A percentile compares a stretch with the other conserved stretches of the same genome.
phyloP scores from a whole-genome alignment of 2,797 vertebrate genomes.

The Artibeus lituratus region DNA sequence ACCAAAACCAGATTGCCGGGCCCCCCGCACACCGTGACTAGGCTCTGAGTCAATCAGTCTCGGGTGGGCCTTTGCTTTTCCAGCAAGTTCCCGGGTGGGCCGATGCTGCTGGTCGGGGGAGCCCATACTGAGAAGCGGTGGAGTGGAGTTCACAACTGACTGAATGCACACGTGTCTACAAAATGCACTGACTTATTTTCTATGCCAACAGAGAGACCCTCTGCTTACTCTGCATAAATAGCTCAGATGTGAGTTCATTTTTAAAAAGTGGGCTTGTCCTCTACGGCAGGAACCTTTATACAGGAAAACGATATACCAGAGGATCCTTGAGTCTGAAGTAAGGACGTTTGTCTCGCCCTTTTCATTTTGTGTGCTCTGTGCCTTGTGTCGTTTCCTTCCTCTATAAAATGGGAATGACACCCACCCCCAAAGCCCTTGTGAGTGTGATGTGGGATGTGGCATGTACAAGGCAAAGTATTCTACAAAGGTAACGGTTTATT shows the following conservation, averaged over 20 bases:
- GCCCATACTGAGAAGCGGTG: neutral
- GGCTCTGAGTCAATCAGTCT: neutral
- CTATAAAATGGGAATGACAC: neutral
- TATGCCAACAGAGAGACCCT: neutral
- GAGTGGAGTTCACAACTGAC: neutral
- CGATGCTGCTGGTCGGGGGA: neutral
- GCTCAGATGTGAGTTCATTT: neutral
- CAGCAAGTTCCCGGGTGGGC: neutral
- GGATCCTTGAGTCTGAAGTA: neutral
- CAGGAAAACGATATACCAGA: neutral
- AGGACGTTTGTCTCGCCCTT: neutral
- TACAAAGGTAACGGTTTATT: neutral
- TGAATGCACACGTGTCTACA: neutral
- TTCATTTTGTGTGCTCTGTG: neutral
- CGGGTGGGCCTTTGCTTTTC: neutral
- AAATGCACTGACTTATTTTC: neutral
- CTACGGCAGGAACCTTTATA: neutral
- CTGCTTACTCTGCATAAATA: neutral
- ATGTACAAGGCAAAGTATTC: neutral
- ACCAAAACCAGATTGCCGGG: neutral
- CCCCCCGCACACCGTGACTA: neutral
- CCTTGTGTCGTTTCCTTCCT: neutral
- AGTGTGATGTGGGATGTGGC: neutral
- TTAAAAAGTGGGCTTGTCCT: neutral
- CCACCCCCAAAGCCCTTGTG: neutral